phyloP scores from a whole-genome alignment of 2,888 invertebrate species.

The Plebejus argus region DNA sequence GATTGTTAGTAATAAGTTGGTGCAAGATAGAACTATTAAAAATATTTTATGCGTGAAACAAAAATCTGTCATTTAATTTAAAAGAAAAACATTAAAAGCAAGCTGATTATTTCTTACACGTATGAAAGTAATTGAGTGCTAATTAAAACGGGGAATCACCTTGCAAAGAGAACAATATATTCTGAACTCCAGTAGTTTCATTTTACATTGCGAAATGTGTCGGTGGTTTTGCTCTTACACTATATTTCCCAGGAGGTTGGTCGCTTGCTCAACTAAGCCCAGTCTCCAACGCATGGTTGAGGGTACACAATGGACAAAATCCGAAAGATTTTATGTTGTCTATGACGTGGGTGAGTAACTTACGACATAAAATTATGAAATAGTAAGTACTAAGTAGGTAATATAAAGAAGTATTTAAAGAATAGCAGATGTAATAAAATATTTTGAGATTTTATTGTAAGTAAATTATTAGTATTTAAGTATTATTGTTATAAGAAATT shows the following conservation, averaged over 20 bases:
- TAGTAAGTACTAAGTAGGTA: too few species aligned
- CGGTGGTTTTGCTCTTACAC: constrained; percentile 24
- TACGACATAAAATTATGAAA: too few species aligned
- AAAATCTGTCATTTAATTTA: not conserved
- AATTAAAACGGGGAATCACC: constrained; percentile 18
- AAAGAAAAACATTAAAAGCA: not conserved
- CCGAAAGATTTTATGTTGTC: not conserved
- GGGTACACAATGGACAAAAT: not conserved
- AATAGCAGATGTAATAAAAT: too few species aligned
- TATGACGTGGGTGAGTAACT: not conserved
- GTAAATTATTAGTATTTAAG: too few species aligned
- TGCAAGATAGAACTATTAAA: too few species aligned
- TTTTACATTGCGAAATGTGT: constrained; percentile 23
- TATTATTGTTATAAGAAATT: too few species aligned
- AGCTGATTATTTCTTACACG: not conserved
- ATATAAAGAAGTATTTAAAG: too few species aligned
- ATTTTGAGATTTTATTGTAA: too few species aligned
- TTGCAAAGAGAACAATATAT: constrained; percentile 12
- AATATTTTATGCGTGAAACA: too few species aligned
- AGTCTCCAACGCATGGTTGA: not conserved
- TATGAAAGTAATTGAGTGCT: constrained; percentile 17
- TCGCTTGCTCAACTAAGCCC: constrained; percentile 13
- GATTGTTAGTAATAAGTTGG: too few species aligned
- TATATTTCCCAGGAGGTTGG: constrained; percentile 21
- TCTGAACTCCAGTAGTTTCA: constrained; percentile 24